A percentile compares a stretch with the other conserved stretches of the same genome.
These are phyloP conservation scores for Cyrtonyx montezumae DNA, from an alignment of 2,113 vertebrate species.

Conservation along the genomic window DNA sequence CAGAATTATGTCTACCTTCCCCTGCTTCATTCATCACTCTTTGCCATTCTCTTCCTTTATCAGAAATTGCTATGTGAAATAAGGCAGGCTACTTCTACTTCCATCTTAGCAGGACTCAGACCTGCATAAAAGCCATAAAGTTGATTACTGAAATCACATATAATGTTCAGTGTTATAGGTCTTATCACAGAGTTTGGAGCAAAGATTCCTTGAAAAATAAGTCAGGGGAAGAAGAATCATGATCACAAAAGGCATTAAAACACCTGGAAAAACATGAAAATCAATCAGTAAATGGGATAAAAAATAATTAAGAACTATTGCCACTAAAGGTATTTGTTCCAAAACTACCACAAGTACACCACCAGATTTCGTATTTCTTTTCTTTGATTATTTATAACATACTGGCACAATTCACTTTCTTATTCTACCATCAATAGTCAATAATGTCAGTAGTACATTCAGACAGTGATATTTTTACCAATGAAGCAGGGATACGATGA, in stretches of 20 bases:
- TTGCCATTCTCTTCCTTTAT: not conserved
- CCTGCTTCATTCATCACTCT: not conserved
- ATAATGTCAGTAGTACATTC: not conserved
- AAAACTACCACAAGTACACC: not conserved
- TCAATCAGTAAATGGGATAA: not conserved
- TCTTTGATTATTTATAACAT: not conserved
- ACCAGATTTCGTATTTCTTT: not conserved
- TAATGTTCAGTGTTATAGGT: not conserved
- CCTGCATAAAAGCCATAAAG: not conserved
- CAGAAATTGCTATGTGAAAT: not conserved
- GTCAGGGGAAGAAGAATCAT: not conserved
- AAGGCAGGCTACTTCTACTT: not conserved
- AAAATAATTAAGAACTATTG: not conserved
- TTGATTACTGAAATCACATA: constrained; percentile 4
- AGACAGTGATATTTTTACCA: not conserved
- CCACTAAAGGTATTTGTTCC: not conserved
- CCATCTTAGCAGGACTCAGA: not conserved
- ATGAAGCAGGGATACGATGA: not conserved
- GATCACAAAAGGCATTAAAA: not conserved
- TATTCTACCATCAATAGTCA: not conserved
- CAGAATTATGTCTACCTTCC: not conserved
- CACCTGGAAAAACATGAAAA: not conserved
- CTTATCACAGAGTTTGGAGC: not conserved
- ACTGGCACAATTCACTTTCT: not conserved
- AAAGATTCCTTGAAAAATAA: not conserved